Evolutionary conservation across 2,888 invertebrate species (phyloP).

Genomic region (Caenorhabditis sp.): DNA sequence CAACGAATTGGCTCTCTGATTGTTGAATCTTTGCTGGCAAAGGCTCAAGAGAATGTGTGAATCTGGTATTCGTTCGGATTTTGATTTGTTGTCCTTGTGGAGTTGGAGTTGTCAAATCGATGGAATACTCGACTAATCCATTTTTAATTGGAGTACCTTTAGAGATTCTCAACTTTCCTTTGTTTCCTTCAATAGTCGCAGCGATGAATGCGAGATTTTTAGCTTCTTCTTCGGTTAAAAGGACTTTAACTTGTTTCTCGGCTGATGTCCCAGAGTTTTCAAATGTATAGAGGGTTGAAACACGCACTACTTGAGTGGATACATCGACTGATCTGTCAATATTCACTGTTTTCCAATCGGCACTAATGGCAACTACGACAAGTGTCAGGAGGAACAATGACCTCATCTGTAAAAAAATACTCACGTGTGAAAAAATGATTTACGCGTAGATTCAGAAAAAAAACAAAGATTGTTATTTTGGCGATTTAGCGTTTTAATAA

Average conservation of each 20-base stretch:
- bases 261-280: conserved; percentile 58
- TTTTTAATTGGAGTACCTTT: conserved; percentile 20
- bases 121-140: conserved; percentile 44
- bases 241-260: conserved; percentile 51
- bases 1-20: conserved; percentile 90
- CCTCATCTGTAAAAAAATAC: no score
- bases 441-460: not conserved
- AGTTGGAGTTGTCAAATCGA: conserved; percentile 56
- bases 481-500: not conserved
- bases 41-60: conserved; percentile 82
- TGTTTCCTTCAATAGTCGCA: conserved; percentile 46
- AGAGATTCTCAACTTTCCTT: conserved; percentile 40
- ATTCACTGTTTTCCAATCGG: conserved; percentile 46
- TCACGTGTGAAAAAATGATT: conserved; percentile 1
- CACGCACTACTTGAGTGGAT: conserved; percentile 64
- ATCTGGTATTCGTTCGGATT: conserved; percentile 78
- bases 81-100: conserved; percentile 55
- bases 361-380: conserved; percentile 27
- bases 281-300: conserved; percentile 47
- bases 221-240: conserved; percentile 53
- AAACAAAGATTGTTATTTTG: not conserved
- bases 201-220: conserved; percentile 52
- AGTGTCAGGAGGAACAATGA: conserved; percentile 11
- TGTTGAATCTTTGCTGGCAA: conserved; percentile 89
- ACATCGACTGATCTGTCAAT: conserved; percentile 64